These are phyloP conservation scores for Mycalesis mineus DNA, from an alignment of 2,888 invertebrate species.

Conservation along the genomic window DNA sequence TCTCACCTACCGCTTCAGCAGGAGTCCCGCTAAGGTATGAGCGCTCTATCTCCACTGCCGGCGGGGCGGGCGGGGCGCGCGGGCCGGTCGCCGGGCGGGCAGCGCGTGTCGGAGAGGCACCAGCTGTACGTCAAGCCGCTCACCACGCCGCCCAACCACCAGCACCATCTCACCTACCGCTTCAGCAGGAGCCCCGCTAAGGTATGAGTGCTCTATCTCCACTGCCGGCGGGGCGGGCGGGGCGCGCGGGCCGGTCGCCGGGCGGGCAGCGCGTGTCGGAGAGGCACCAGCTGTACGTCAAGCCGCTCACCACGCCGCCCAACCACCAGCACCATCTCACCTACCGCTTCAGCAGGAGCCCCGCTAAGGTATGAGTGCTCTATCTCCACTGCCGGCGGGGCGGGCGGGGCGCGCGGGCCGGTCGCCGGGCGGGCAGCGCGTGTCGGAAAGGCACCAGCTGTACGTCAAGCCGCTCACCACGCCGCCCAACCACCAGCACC, in stretches of 20 bases:
- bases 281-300: conserved; percentile 74
- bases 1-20: conserved; percentile 88
- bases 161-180: conserved; percentile 83
- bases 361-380: conserved; percentile 82
- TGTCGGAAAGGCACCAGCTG: conserved; percentile 75
- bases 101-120: conserved; percentile 76
- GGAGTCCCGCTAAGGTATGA: conserved; percentile 90
- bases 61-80: too few species aligned
- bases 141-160: conserved; percentile 65
- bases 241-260: conserved; percentile 44
- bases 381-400: too few species aligned
- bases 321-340: conserved; percentile 78
- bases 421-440: conserved; percentile 64
- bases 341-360: conserved; percentile 91
- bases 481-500: conserved; percentile 70
- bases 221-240: conserved; percentile 58
- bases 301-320: conserved; percentile 67
- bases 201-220: conserved; percentile 60
- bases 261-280: conserved; percentile 70
- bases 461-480: conserved; percentile 71
- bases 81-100: conserved; percentile 54
- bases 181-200: conserved; percentile 93
- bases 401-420: too few species aligned
- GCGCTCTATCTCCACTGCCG: conserved; percentile 58
- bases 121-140: conserved; percentile 73